Evolutionary conservation across 2,888 invertebrate species (phyloP), one percentile per base, ranked within the genome.

Genomic region (Auanema freiburgensis): DNA sequence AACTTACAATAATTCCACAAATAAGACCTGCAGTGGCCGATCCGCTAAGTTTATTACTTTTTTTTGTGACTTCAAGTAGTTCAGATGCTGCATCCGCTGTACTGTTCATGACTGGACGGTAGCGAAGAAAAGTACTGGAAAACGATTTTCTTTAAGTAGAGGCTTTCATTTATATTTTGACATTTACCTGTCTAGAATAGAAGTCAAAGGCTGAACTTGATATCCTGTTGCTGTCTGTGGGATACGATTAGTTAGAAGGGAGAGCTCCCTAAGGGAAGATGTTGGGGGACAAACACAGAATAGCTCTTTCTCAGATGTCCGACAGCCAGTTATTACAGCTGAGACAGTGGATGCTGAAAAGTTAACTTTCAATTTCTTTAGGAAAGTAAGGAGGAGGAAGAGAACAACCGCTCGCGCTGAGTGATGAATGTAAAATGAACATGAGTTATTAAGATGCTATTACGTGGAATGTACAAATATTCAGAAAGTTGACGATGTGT

Each of bases 241-340:
- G 3, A 33, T 33, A 33, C 33, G 33, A 33, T 33, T 33, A 33
- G 33, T 33, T 8, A 46, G 46, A 46, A 46, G 46, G 16, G 46
- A 21, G 16, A 46, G 46, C 16, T 46, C 16, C 59, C 53, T 59
- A 57, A 46, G 51, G 25, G 53, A 24, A 11, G 33, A 41, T 24
- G 3, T n/a, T 8, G 33, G 33, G 23, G 70, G 69, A 63, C 73
- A 73, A 64, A 71, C 66, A 64, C 70, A 73, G 63, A 64, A 73
- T 41, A 73, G 62, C 54, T 71, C 73, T 62, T 65, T 58, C 57
- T 65, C 73, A 57, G 68, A 62, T 57, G 65, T 63, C 46, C 66
- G 73, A 65, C 70, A 73, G 40, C 73, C 73, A 65, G 73, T 63
- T 57, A 73, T 69, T 53, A 72, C 70, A 44, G 72, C 70, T 21